Evolutionary conservation across 2,888 invertebrate species (phyloP).

Genomic region (Laspeyria flexula): DNA sequence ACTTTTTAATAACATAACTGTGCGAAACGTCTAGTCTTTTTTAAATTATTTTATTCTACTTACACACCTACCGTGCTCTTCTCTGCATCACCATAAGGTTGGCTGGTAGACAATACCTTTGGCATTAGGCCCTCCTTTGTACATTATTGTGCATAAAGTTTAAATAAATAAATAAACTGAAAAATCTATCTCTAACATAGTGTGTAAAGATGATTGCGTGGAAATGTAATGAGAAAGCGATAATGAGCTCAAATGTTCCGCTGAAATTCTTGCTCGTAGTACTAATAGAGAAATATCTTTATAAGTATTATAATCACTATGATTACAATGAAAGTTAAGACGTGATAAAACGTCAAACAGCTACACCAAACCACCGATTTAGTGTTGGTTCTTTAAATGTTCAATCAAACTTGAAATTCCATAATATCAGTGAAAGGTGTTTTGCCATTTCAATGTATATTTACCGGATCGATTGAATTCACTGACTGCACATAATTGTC

Average conservation of each 20-base stretch:
- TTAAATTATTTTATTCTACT: too few species aligned
- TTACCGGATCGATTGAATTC: slow-evolving; percentile 17
- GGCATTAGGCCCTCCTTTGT: too few species aligned
- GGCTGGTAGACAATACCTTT: too few species aligned
- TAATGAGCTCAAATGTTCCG: slow-evolving; percentile 9
- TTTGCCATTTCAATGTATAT: slow-evolving; percentile 23
- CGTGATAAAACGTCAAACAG: slow-evolving; percentile 11
- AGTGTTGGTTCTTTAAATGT: slow-evolving; percentile 15
- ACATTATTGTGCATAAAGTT: too few species aligned
- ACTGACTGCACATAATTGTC: slow-evolving; percentile 11
- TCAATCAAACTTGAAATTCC: slow-evolving; percentile 33
- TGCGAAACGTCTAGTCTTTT: too few species aligned
- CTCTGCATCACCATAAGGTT: too few species aligned
- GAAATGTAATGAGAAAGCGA: slow-evolving; percentile 17
- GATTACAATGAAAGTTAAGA: slow-evolving; percentile 33
- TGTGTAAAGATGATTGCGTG: slow-evolving; percentile 12
- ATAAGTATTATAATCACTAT: slow-evolving; percentile 6
- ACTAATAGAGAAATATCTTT: slow-evolving; percentile 10
- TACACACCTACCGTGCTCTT: too few species aligned
- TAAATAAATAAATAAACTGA: slow-evolving; percentile 21
- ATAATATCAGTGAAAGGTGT: slow-evolving; percentile 50
- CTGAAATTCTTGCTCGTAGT: slow-evolving; percentile 11
- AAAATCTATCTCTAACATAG: slow-evolving; percentile 7
- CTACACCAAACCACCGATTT: slow-evolving; percentile 4
- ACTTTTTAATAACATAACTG: slow-evolving; percentile 4